Base-by-base conservation (phyloP, 2,113 vertebrate species). In the Phrynocephalus versicolor region DNA sequence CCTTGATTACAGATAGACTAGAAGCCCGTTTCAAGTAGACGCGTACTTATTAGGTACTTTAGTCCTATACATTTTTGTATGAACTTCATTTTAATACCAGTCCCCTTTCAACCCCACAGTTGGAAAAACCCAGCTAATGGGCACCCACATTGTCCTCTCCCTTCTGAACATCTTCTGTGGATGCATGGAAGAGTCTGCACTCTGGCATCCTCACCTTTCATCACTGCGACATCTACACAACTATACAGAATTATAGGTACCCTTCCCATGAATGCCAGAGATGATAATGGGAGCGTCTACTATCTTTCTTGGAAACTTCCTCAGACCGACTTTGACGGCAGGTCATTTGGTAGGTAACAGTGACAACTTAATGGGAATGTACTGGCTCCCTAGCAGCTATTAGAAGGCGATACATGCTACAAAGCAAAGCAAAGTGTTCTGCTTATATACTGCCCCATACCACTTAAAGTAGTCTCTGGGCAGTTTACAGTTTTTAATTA, bases 171-270 rank as follows among this genome's bases (percentile, higher is more conserved):
- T 35, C 41, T 69, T 77, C n/a, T 57, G 55, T 69, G 45, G 74
- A 69, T 84, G 69, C 30, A 67, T 67, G 64, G 64, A n/a, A 37
- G 64, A 23, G 10, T 75, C 0, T 35, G n/a, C 41, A 65, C 27
- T 73, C 64, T 75, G 82, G 58, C 45, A 71, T n/a, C 37, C 33
- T 55, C 62, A 76, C 76, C 73, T 45, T 69, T 84, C 74, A 39
- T 58, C 51, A 21, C 64, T 35, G 74, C 74, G 77, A 78, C 58
- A 33, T 77, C 62, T 58, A 39, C 45, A 78, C 55, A 84, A 84
- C 78, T 84, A 84, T 78, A 30, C 64, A 84, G 74, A 69, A 78
- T 69, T 84, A 84, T 84, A 78, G 83, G 69, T 74, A 69, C 64
- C 19, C 62, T 84, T 84, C 74, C 70, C 23, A 45, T 37, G 62